Conservation (phyloP, 2,113 vertebrate genomes). For the Notarius lentiginosus region DNA sequence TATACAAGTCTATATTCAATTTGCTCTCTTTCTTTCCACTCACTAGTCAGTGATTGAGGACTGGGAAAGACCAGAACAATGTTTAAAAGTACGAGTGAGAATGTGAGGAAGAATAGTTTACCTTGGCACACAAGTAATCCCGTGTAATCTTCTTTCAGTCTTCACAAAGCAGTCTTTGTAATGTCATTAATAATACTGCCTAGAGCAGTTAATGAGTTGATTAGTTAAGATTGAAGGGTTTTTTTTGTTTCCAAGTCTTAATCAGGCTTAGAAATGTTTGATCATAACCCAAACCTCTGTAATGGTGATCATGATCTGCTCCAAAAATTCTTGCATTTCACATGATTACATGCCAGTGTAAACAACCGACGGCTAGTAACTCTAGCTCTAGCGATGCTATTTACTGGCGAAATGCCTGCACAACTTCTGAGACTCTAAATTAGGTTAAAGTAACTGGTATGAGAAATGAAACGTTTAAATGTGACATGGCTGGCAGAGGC, state of each 20-base stretch:
- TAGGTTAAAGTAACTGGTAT: conserved; percentile 33
- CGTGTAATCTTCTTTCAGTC: conserved; percentile 1
- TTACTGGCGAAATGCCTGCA: neutral
- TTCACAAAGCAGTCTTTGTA: conserved; percentile 9
- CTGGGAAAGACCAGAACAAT: conserved; percentile 4
- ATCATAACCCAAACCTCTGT: neutral
- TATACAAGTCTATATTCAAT: conserved; percentile 37
- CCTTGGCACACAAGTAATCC: conserved; percentile 17
- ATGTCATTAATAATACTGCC: conserved; percentile 12
- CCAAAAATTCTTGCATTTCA: neutral
- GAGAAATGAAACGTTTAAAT: conserved; percentile 34
- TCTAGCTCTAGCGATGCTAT: neutral
- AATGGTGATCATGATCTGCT: neutral
- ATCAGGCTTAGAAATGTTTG: conserved; percentile 16
- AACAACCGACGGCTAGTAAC: neutral
- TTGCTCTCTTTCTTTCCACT: conserved; percentile 37
- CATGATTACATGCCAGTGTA: neutral
- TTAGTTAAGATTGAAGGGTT: neutral
- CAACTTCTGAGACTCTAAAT: conserved; percentile 6
- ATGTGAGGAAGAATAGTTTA: conserved; percentile 22
- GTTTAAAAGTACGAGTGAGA: neutral
- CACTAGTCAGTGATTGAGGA: conserved; percentile 9
- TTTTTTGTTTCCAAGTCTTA: neutral
- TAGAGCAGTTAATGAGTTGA: conserved; percentile 3
- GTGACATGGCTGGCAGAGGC: conserved; percentile 8